phyloP scores from a whole-genome alignment of 2,797 vertebrate genomes.

The Borostomias antarcticus region DNA sequence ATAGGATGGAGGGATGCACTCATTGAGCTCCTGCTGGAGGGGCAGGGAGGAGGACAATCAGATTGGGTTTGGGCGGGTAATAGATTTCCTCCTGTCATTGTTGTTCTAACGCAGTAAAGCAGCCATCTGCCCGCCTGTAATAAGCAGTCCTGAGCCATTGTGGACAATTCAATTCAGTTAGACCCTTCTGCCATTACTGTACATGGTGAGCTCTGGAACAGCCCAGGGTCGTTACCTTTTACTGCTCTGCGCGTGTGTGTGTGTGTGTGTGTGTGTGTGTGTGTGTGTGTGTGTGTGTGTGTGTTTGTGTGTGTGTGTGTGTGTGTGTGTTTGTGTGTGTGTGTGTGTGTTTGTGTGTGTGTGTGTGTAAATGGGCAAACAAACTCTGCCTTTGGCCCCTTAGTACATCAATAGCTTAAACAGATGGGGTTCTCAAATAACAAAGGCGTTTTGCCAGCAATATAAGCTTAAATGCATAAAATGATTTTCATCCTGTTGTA shows the following conservation, averaged over 20 bases:
- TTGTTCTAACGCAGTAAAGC: slow-evolving; percentile 36
- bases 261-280: slow-evolving; percentile 1
- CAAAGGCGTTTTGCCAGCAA: background rate
- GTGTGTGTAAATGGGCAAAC: background rate
- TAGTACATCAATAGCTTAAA: background rate
- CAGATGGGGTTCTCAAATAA: slow-evolving; percentile 23
- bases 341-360: slow-evolving; percentile 3
- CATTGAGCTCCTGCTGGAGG: slow-evolving; percentile 46
- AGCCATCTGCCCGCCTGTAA: slow-evolving; percentile 51
- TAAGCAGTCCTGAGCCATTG: slow-evolving; percentile 33
- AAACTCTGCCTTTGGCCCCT: slow-evolving; percentile 5
- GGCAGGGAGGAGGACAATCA: slow-evolving; percentile 54
- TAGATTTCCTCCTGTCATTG: slow-evolving; percentile 54
- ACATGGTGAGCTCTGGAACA: slow-evolving; percentile 2
- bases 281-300: slow-evolving; percentile 2
- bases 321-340: slow-evolving; percentile 3
- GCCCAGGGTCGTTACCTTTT: slow-evolving; percentile 19
- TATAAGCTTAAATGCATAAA: background rate
- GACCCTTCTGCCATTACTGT: slow-evolving; percentile 12
- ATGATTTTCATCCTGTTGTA: no score
- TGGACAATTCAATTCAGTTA: slow-evolving; percentile 33
- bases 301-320: slow-evolving; percentile 2
- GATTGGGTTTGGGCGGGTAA: slow-evolving; percentile 52
- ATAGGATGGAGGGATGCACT: slow-evolving; percentile 38
- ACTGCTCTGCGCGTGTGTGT: slow-evolving; percentile 9